Evolutionary conservation across 2,113 vertebrate genomes (phyloP).

Genomic region (Macaca nemestrina): DNA sequence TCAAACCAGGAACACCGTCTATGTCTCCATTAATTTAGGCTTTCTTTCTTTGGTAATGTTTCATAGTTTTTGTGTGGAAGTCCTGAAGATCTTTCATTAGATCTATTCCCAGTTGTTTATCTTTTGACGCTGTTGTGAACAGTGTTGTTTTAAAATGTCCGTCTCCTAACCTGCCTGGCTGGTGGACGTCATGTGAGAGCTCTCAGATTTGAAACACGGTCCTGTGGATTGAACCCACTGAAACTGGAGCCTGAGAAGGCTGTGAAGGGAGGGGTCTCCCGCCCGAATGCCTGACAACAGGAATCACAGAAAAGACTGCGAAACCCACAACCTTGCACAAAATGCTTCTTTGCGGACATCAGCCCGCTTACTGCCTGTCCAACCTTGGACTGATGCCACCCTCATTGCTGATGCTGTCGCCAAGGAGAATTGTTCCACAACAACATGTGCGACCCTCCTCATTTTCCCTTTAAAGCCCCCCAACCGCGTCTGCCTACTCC

Average conservation of each 20-base stretch:
- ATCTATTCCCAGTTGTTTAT: not conserved
- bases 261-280: not conserved
- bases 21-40: rapidly evolving
- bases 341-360: not conserved
- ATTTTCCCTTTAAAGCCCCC: not conserved
- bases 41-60: not conserved
- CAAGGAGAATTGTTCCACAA: not conserved
- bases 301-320: not conserved
- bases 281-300: not conserved
- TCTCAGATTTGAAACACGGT: not conserved
- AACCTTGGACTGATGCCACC: not conserved
- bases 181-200: not conserved
- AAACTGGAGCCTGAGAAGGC: not conserved
- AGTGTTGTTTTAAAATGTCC: too few species aligned
- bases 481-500: rapidly evolving
- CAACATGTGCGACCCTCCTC: not conserved
- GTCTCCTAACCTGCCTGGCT: not conserved
- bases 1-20: too few species aligned
- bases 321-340: not conserved
- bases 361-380: not conserved
- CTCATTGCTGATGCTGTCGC: rapidly evolving
- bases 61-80: not conserved
- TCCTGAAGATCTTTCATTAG: not conserved
- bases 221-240: not conserved
- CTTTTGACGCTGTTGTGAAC: not conserved